A percentile compares a stretch with the other conserved stretches of the same genome.
phyloP scores from a whole-genome alignment of 2,888 invertebrate species.

The Sesia apiformis region DNA sequence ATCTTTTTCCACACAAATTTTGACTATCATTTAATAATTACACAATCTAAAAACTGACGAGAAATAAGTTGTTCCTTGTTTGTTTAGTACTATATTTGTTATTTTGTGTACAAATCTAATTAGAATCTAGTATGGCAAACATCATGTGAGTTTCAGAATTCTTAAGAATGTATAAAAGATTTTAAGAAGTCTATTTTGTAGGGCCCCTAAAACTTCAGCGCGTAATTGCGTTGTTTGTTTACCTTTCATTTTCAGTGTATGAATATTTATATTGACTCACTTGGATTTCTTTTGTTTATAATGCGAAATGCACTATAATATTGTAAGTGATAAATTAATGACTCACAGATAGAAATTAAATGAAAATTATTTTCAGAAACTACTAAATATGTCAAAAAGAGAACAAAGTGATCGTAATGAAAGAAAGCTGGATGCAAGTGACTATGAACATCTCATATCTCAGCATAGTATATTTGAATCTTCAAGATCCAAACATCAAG shows the following conservation, averaged over 20 bases:
- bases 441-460: slow-evolving; percentile 66
- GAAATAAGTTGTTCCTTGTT: too few species aligned
- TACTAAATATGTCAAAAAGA: slow-evolving; percentile 61
- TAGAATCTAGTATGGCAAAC: too few species aligned
- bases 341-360: too few species aligned
- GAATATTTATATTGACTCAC: neutral
- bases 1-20: too few species aligned
- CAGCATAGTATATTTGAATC: slow-evolving; percentile 69
- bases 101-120: too few species aligned
- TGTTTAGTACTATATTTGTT: too few species aligned
- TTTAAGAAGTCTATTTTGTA: neutral
- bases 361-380: slow-evolving; percentile 2
- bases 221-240: slow-evolving; percentile 68
- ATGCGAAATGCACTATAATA: too few species aligned
- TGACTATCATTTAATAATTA: too few species aligned
- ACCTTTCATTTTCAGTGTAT: slow-evolving; percentile 18
- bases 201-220: slow-evolving; percentile 23
- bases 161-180: too few species aligned
- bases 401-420: slow-evolving; percentile 62
- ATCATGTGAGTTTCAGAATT: too few species aligned
- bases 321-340: too few species aligned
- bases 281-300: neutral
- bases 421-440: slow-evolving; percentile 62
- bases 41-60: too few species aligned
- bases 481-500: slow-evolving; percentile 55